Conservation (phyloP, 2,113 vertebrate species). For the Albula glossodonta region DNA sequence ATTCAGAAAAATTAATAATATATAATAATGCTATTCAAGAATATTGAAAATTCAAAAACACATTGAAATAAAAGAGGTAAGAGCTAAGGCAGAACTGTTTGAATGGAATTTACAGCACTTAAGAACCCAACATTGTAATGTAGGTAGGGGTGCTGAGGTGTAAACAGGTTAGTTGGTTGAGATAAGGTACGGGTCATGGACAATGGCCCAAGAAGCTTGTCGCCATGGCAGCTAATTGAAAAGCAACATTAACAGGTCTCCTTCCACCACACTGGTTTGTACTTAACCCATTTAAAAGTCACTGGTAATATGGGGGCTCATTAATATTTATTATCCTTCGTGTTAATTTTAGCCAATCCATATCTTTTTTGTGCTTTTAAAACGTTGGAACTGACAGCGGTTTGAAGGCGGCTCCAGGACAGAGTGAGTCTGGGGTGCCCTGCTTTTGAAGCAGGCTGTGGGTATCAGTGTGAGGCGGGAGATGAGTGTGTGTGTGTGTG, state of each 20-base stretch:
- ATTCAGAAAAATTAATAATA: slow-evolving; percentile 80
- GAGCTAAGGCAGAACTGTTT: slow-evolving; percentile 51
- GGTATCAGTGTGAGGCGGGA: not conserved
- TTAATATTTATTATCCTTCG: slow-evolving; percentile 58
- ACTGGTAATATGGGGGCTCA: slow-evolving; percentile 42
- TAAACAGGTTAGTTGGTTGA: not conserved
- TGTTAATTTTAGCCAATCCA: slow-evolving; percentile 51
- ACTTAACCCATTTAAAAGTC: slow-evolving; percentile 52
- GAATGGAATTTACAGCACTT: not conserved
- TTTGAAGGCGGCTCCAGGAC: slow-evolving; percentile 34
- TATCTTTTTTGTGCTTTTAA: slow-evolving; percentile 44
- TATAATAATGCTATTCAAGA: slow-evolving; percentile 73
- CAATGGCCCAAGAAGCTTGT: slow-evolving; percentile 16
- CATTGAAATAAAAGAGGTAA: slow-evolving; percentile 36
- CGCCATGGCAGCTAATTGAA: slow-evolving; percentile 44
- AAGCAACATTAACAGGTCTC: slow-evolving; percentile 33
- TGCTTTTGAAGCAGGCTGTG: slow-evolving; percentile 26
- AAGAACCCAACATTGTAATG: not conserved
- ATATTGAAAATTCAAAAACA: slow-evolving; percentile 73
- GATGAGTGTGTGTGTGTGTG: too few species aligned
- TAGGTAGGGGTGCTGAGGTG: not conserved
- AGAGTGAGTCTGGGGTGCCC: slow-evolving; percentile 10
- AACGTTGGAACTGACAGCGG: slow-evolving; percentile 37
- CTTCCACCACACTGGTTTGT: slow-evolving; percentile 22
- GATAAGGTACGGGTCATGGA: not conserved